Conservation (phyloP, 2,888 invertebrate species). For the Hecatera dysodea region DNA sequence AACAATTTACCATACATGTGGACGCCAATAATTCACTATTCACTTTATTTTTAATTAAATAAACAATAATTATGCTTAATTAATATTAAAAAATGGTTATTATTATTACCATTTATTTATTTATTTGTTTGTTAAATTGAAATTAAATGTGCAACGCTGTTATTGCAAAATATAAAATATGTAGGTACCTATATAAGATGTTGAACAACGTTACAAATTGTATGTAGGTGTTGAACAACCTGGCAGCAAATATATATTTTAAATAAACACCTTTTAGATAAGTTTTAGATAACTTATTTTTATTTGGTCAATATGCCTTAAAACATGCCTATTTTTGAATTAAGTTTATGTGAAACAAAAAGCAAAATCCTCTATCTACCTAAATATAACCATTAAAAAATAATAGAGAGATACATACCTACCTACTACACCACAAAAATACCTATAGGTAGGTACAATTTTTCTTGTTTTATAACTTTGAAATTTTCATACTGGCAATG, state of each 20-base stretch:
- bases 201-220: constrained; percentile 2
- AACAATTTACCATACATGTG: constrained; percentile 63
- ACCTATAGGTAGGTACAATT: too few relatives aligned
- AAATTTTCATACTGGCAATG: constrained; percentile 26
- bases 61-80: constrained; percentile 25
- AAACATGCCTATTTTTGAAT: not conserved
- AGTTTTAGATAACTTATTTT: not conserved
- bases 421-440: too few relatives aligned
- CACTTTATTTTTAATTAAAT: constrained; percentile 15
- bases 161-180: not conserved
- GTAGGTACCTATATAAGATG: not conserved
- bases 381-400: not conserved
- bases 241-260: too few relatives aligned
- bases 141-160: too few relatives aligned
- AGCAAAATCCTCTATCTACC: not conserved
- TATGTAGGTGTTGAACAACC: too few relatives aligned
- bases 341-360: not conserved
- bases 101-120: not conserved
- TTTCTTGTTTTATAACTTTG: not conserved
- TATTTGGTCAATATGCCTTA: not conserved
- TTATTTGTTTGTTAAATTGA: not conserved
- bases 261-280: too few relatives aligned
- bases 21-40: constrained; percentile 47
- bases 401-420: too few relatives aligned
- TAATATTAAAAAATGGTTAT: too few relatives aligned